Base-by-base conservation (phyloP, 2,113 vertebrate species). In the Ochotona curzoniae region DNA sequence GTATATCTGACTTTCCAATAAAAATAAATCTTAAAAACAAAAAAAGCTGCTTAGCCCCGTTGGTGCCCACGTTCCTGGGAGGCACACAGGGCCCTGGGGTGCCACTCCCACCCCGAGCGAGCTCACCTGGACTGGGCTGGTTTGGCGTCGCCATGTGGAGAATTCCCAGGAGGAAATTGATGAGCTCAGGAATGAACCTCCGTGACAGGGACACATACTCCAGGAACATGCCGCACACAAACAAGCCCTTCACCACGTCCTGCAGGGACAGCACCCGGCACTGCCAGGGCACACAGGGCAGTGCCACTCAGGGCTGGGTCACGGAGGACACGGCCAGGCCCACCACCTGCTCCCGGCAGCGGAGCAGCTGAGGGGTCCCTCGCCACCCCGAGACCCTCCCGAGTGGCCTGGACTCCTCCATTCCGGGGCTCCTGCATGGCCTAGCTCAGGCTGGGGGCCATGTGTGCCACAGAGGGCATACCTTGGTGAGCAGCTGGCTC, bases 401-500 rank as follows among this genome's bases (percentile, higher is more conserved):
- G 38, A 44, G 38, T 44, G 38, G 38, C 38, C 38, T 44, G 38
- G 38, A 44, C 38, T 44, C 38, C 38, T 44, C 38, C 38, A 44
- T 44, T 44, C 38, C 38, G 6, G 38, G 6, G 38, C 38, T 44
- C 38, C 38, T 44, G 38, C 38, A 44, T 6, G 38, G 38, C 38
- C 38, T 6, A 44, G 38, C 38, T 44, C 38, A 44, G 38, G 38
- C 38, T 44, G 38, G 38, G 38, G 38, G 38, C 38, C n/a, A n/a
- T n/a, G n/a, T n/a, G 5, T 5, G 54, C 28, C 13, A 18, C 7
- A 25, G 18, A 0, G 18, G 2, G 91, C 96, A 26, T 90, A 99
- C 99, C 99, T 99, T 99, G 0, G 98, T 99, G 87, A 99, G 99
- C 5, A 98, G 95, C 96, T 99, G 99, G 96, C 99, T 98, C 98